Percentiles rank a stretch among this genome's conserved stretches.
phyloP scores from a whole-genome alignment of 2,113 vertebrate genomes.

The Collichthys lucidus region DNA sequence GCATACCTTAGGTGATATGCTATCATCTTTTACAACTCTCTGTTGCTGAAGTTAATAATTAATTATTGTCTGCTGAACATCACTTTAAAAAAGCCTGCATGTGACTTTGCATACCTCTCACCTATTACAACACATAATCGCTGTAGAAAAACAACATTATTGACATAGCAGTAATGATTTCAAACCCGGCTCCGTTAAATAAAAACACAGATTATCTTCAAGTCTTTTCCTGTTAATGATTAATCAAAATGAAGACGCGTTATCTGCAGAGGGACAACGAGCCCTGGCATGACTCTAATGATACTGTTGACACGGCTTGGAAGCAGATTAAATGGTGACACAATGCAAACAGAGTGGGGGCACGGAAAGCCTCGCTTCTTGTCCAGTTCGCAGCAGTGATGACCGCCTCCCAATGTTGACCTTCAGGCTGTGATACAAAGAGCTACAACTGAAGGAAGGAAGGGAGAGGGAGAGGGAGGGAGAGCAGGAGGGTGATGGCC shows the following conservation, averaged over 20 bases:
- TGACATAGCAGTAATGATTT: background rate
- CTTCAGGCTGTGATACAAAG: slow-evolving; percentile 58
- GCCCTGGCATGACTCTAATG: slow-evolving; percentile 54
- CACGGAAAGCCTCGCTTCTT: slow-evolving; percentile 37
- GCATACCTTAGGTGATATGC: too few species aligned
- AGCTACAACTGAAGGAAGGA: slow-evolving; percentile 27
- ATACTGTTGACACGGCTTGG: slow-evolving; percentile 55
- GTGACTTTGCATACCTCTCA: background rate
- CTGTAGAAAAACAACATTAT: background rate
- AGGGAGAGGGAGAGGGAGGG: background rate
- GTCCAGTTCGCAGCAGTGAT: slow-evolving; percentile 57
- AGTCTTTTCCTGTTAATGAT: slow-evolving; percentile 45
- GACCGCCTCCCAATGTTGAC: slow-evolving; percentile 66
- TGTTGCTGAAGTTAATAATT: background rate
- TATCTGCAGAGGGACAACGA: slow-evolving; percentile 43
- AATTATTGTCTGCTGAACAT: background rate
- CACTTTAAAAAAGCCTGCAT: background rate
- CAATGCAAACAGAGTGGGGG: slow-evolving; percentile 49
- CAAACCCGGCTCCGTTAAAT: background rate
- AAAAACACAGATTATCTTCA: background rate
- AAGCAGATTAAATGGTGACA: slow-evolving; percentile 55
- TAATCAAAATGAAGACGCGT: slow-evolving; percentile 42
- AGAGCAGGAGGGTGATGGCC: background rate
- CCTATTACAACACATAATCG: too few species aligned
- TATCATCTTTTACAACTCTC: background rate